Evolutionary conservation across 2,888 invertebrate species (phyloP), one percentile per base, ranked within the genome.

Genomic region (Oxycera nigricornis): DNA sequence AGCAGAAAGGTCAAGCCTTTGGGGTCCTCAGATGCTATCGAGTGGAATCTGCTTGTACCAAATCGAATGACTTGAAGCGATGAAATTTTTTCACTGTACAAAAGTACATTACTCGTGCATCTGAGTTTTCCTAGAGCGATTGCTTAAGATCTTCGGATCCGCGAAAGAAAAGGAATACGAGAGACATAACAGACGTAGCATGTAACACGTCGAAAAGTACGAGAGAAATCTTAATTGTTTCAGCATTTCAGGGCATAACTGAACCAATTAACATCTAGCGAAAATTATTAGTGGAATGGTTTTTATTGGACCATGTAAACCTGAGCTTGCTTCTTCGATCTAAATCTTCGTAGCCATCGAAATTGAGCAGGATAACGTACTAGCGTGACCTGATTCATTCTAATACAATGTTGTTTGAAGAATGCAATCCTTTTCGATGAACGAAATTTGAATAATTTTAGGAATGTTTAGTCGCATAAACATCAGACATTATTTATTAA

Each of bases 1-100:
- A 73, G 75, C 73, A 50, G 73, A 73, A 67, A 52, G 75, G 73
- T 75, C 75, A 73, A 67, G 30, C 26, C 41, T 41, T 52, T 39
- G 20, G 65, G 55, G n/a, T 41, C 14, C n/a, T 1, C 65, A 17
- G 62, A 26, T 1, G 22, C 30, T 39, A 65, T 65, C 65, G 61
- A 31, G 31, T 61, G 35, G 20, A 17, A 31, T n/a, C 31, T 65
- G 11, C 46, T 46, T 46, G 3, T 46, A 3, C 14, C 14, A 17
- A 46, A 46, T 7, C 14, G 14, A 46, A 46, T 46, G 46, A n/a
- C 14, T 46, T 46, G 6, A 2, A 11, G 46, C 46, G 11, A 35
- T 14, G 46, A 46, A 46, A n/a, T 46, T 46, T 46, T 46, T 46
- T 14, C 46, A 46, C 14, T 46, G 46, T 3, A n/a, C n/a, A 46